Evolutionary conservation across 2,797 vertebrate genomes (phyloP).

Genomic region (Thunnus albacares): DNA sequence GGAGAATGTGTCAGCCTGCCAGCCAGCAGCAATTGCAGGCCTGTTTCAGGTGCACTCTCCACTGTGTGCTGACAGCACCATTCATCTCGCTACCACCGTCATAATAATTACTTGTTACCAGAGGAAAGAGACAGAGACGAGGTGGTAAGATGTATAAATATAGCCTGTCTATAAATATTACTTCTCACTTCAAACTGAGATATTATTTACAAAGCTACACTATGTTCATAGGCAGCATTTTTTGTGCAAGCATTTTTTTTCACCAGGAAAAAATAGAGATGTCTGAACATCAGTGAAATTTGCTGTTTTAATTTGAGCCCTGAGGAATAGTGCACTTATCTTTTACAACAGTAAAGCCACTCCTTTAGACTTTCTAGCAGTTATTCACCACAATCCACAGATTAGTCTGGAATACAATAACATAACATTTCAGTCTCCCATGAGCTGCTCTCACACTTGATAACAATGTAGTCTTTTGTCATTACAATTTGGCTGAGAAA

Average conservation of each 20-base stretch:
- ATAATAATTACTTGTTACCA: conserved; percentile 55
- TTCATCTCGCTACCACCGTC: conserved; percentile 28
- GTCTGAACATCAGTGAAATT: conserved; percentile 25
- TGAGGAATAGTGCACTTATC: conserved; percentile 21
- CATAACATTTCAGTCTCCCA: conserved; percentile 36
- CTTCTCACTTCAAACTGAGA: conserved; percentile 54
- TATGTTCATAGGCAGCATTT: conserved; percentile 6
- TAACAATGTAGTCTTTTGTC: conserved; percentile 59
- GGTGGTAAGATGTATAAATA: conserved; percentile 63
- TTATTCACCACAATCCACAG: conserved; percentile 22
- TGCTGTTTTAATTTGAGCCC: conserved; percentile 31
- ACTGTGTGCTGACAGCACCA: conserved; percentile 18
- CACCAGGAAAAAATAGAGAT: neutral
- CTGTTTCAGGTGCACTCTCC: conserved; percentile 43
- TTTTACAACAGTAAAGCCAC: conserved; percentile 33
- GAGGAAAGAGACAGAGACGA: conserved; percentile 41
- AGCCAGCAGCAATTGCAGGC: conserved; percentile 7
- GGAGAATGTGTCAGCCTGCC: conserved; percentile 37
- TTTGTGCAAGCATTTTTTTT: neutral
- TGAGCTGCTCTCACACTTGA: conserved; percentile 28
- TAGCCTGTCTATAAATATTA: conserved; percentile 72
- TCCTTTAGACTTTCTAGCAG: conserved; percentile 30
- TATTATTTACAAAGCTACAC: conserved; percentile 38
- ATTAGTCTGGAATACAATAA: conserved; percentile 29
- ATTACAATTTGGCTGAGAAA: conserved; percentile 32